A percentile compares a stretch with the other conserved stretches of the same genome.
phyloP scores from a whole-genome alignment of 35 echinoderm and acorn worm genomes.

The Hemicentrotus pulcherrimus region DNA sequence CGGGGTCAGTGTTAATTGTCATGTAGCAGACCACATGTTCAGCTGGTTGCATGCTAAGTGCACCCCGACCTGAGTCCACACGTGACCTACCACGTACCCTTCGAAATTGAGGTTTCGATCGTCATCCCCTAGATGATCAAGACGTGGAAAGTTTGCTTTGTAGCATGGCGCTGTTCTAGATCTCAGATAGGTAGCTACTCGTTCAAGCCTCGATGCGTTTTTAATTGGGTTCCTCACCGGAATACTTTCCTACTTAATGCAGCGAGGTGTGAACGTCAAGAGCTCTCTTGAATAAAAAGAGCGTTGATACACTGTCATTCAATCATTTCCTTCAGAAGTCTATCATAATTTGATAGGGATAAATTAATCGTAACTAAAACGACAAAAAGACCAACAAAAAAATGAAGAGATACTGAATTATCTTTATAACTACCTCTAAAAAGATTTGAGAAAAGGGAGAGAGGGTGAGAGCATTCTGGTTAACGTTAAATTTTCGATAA shows the following conservation, averaged over 20 bases:
- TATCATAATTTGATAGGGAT: too few species aligned
- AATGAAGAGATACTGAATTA: too few species aligned
- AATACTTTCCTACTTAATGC: not conserved
- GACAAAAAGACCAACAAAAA: too few species aligned
- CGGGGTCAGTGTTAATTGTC: slow-evolving; percentile 46
- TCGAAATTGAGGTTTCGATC: not conserved
- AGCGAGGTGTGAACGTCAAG: too few species aligned
- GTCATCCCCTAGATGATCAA: not conserved
- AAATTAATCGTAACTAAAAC: too few species aligned
- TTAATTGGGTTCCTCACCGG: not conserved
- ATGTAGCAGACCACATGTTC: slow-evolving; percentile 34
- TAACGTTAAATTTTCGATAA: too few species aligned
- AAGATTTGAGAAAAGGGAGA: too few species aligned
- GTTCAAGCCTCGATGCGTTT: not conserved
- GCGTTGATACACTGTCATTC: too few species aligned
- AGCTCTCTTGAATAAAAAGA: too few species aligned
- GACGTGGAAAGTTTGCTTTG: not conserved
- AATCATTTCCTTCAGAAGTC: too few species aligned
- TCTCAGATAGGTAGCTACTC: not conserved
- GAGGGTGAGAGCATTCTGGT: too few species aligned
- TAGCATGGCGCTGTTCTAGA: not conserved
- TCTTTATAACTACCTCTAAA: too few species aligned
- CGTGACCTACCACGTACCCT: not conserved
- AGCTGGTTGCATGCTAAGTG: slow-evolving; percentile 37
- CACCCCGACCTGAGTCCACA: slow-evolving; percentile 8